Evolutionary conservation across 2,888 invertebrate species (phyloP).

Genomic region (Aethes cnicana): DNA sequence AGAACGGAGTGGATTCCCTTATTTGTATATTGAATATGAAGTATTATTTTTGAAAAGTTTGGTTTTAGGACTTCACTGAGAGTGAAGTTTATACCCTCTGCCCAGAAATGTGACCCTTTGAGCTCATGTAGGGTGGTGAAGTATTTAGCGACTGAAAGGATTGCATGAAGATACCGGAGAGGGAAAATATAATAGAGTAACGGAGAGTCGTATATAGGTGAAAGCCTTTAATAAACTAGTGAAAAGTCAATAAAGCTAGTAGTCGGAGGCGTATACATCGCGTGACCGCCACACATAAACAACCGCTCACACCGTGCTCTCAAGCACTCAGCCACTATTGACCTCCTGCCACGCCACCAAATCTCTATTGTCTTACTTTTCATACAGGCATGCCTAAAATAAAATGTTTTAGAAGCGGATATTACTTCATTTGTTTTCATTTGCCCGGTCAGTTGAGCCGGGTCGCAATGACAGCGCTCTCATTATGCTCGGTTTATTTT

Average conservation of each 20-base stretch:
- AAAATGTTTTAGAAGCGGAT: constrained; percentile 33
- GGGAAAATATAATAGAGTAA: too few species aligned
- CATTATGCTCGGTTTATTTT: constrained; percentile 26
- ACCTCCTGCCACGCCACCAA: constrained; percentile 30
- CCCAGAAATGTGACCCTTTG: too few species aligned
- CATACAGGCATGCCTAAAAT: constrained; percentile 36
- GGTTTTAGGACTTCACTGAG: too few species aligned
- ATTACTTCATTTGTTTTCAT: constrained; percentile 41
- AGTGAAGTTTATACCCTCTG: too few species aligned
- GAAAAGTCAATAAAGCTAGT: constrained; percentile 38
- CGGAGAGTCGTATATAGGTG: constrained; percentile 28
- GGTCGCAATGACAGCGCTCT: constrained; percentile 12
- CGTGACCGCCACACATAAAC: constrained; percentile 46
- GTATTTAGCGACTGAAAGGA: too few species aligned
- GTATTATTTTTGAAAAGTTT: too few species aligned
- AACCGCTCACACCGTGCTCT: constrained; percentile 41
- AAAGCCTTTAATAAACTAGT: constrained; percentile 21
- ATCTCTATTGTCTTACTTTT: constrained; percentile 36
- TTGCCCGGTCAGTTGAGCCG: constrained; percentile 10
- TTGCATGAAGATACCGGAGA: too few species aligned
- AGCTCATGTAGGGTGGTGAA: too few species aligned
- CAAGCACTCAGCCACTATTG: constrained; percentile 42
- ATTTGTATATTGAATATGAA: too few species aligned
- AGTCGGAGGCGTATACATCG: constrained; percentile 43
- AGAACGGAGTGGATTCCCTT: too few species aligned